Conservation (phyloP, 2,797 vertebrate genomes). For the Schizothorax lantsangensis region DNA sequence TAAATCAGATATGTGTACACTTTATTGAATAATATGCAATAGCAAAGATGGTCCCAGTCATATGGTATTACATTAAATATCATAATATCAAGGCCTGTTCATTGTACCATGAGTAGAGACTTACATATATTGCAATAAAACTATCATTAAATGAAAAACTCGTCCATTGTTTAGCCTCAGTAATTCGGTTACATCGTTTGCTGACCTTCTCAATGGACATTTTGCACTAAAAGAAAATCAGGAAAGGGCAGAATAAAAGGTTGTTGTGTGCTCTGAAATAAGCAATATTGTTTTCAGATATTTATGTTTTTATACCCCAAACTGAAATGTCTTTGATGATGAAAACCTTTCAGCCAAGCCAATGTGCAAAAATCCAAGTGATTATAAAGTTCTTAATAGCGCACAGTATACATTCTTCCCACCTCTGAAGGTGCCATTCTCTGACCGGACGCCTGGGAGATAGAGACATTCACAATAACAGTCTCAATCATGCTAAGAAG, state of each 20-base stretch:
- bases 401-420: constrained; percentile 23
- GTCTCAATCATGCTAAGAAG: constrained; percentile 42
- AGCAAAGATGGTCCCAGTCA: constrained; percentile 45
- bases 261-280: constrained; percentile 16
- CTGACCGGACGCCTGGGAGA: constrained; percentile 41
- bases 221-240: constrained; percentile 59
- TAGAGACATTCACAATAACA: constrained; percentile 52
- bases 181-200: constrained; percentile 47
- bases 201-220: constrained; percentile 53
- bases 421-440: constrained; percentile 38
- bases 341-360: background rate
- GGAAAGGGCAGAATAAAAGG: constrained; percentile 54
- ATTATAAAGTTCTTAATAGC: constrained; percentile 32
- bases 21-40: constrained; percentile 52
- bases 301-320: background rate
- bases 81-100: constrained; percentile 45
- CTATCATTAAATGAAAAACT: constrained; percentile 53
- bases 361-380: background rate
- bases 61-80: constrained; percentile 14
- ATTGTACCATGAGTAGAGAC: constrained; percentile 46
- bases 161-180: constrained; percentile 36
- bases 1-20: background rate
- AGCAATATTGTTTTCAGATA: constrained; percentile 35
- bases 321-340: background rate
- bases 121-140: constrained; percentile 55